These are phyloP conservation scores for Botia kubotai DNA, from an alignment of 2,797 vertebrate genomes.

Conservation along the genomic window DNA sequence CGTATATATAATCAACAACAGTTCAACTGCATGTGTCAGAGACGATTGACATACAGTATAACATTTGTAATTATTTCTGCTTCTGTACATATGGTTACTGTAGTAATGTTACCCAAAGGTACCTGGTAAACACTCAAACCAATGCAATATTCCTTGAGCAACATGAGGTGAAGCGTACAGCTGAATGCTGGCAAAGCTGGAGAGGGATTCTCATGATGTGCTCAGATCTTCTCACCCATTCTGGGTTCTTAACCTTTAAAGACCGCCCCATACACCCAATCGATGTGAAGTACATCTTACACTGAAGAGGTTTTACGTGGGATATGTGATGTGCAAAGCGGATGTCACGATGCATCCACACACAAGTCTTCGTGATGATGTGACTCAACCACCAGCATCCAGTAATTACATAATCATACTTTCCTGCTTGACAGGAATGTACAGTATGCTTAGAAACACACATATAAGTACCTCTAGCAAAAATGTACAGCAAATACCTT, in stretches of 20 bases:
- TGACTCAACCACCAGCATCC: conserved; percentile 43
- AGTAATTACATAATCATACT: conserved; percentile 4
- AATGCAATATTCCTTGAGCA: background rate
- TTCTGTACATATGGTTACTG: background rate
- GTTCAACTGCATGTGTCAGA: background rate
- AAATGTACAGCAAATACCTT: background rate
- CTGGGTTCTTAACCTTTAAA: conserved; percentile 18
- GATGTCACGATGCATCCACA: conserved; percentile 38
- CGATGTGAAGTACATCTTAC: conserved; percentile 32
- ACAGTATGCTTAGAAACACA: background rate
- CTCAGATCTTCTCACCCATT: background rate
- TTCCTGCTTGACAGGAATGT: conserved; percentile 2
- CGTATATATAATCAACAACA: background rate
- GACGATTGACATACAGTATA: background rate
- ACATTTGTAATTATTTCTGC: too few relatives aligned
- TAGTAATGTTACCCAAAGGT: background rate
- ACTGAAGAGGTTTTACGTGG: conserved; percentile 8
- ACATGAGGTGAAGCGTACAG: conserved; percentile 9
- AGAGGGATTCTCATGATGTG: background rate
- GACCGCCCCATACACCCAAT: background rate
- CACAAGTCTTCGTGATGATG: conserved; percentile 25
- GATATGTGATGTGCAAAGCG: conserved; percentile 17
- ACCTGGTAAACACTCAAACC: background rate
- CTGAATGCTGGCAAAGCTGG: background rate
- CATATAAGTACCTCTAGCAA: background rate